A percentile compares a stretch with the other conserved stretches of the same genome.
Evolutionary conservation across 2,113 vertebrate species (phyloP).

Genomic region (Sylvia atricapilla): DNA sequence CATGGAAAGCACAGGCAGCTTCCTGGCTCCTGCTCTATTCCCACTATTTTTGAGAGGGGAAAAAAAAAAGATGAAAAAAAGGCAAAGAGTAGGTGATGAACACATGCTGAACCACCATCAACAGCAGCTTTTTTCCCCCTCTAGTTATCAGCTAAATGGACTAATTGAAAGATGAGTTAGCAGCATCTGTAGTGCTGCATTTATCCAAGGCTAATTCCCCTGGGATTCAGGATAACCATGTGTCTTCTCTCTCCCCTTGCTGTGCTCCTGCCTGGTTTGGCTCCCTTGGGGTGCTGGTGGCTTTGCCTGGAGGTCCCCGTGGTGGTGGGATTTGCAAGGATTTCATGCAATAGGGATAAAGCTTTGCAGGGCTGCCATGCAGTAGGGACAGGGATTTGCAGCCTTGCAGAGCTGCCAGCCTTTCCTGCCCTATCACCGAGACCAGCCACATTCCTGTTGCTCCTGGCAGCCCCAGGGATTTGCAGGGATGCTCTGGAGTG

Average conservation of each 20-base stretch:
- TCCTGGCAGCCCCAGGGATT: neutral
- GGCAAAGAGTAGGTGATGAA: neutral
- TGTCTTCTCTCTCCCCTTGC: neutral
- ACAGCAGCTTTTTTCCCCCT: neutral
- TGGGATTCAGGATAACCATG: neutral
- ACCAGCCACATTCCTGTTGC: neutral
- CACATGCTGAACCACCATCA: neutral
- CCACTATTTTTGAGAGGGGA: neutral
- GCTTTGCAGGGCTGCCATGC: neutral
- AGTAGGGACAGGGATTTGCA: neutral
- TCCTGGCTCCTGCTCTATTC: neutral
- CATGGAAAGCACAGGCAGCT: neutral
- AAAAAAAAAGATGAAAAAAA: neutral
- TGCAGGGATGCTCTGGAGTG: neutral
- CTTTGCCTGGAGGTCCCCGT: neutral
- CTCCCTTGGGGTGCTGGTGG: neutral
- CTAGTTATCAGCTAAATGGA: neutral
- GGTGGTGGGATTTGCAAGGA: neutral
- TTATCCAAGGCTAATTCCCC: neutral
- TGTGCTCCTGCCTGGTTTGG: neutral
- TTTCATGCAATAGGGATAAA: no score
- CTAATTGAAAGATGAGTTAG: neutral
- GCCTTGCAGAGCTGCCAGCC: neutral
- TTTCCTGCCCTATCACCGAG: neutral
- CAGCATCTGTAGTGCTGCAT: neutral